Base-by-base conservation (phyloP, 2,113 vertebrate genomes). In the Callipepla squamata region DNA sequence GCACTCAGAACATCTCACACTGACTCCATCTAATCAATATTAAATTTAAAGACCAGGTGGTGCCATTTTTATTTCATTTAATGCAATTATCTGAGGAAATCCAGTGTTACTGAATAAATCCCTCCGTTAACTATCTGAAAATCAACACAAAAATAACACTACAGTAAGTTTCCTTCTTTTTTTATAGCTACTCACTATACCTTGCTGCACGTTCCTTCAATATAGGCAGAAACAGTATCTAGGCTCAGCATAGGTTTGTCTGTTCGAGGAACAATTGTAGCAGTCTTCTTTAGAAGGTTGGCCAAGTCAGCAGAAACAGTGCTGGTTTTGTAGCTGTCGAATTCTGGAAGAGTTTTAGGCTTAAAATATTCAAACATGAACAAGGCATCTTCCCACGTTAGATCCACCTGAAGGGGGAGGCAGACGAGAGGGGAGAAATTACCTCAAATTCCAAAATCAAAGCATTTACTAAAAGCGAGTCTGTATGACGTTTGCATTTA, bases 281-380 rank as follows among this genome's bases (percentile, higher is more conserved):
- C 97, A 48, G 99, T 98, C 95, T 98, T 98, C 95, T 98, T 98
- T 80, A 99, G 96, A 58, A 99, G 98, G 94, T 99, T 99, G 92
- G 99, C 99, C 91, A 99, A 94, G 91, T 99, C 99, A 2, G 99
- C 99, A 44, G 99, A 99, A 65, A 99, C 99, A 0, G 99, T 99
- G 97, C 99, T 99, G 6, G 99, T 99, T 97, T 99, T 99, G 92
- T 99, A 99, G 96, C 99, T 99, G 86, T 99, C 99, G 86, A 99
- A 99, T 88, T 99, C 99, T 1, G 99, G 99, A 77, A 99, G 98
- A 6, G 99, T 98, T 97, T 99, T 99, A 72, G 99, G 99, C 94
- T 99, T 99, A 96, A 99, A 99, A 92, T 99, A 99, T 36, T 99
- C 98, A 92, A 99, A 99, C 98, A 99, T 98, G 90, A 99, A 99